phyloP scores from a whole-genome alignment of 2,888 invertebrate species.

The Archaeoteleia sp. region DNA sequence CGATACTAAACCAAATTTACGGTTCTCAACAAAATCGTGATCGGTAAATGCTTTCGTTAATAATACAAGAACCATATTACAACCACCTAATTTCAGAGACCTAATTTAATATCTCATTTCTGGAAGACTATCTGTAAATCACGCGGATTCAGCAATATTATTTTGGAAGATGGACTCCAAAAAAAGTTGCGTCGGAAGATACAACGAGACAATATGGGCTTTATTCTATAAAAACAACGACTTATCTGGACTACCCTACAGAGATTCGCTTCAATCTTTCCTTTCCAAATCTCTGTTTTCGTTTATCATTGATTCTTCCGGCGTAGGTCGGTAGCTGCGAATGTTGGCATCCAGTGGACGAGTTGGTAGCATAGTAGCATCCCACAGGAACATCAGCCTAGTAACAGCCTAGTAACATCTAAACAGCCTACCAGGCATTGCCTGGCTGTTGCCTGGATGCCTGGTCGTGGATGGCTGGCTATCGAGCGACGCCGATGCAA shows the following conservation, averaged over 20 bases:
- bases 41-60: no score
- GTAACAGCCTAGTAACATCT: conserved; percentile 52
- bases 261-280: background rate
- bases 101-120: no score
- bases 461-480: conserved; percentile 68
- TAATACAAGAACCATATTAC: no score
- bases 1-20: no score
- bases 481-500: conserved; percentile 75
- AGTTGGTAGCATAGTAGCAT: conserved; percentile 3
- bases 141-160: no score
- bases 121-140: no score
- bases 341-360: conserved; percentile 7
- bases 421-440: conserved; percentile 52
- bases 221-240: conserved; percentile 4
- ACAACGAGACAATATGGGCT: background rate
- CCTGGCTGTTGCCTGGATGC: conserved; percentile 54
- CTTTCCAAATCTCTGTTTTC: conserved; percentile 13
- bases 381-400: conserved; percentile 44
- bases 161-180: no score
- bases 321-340: conserved; percentile 6
- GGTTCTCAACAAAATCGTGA: no score
- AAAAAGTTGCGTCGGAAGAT: no score
- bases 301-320: conserved; percentile 24
- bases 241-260: background rate
- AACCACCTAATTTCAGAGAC: no score